Evolutionary conservation across 2,113 vertebrate species (phyloP), one percentile per base, ranked within the genome.

Genomic region (Toxotes jaculatrix): DNA sequence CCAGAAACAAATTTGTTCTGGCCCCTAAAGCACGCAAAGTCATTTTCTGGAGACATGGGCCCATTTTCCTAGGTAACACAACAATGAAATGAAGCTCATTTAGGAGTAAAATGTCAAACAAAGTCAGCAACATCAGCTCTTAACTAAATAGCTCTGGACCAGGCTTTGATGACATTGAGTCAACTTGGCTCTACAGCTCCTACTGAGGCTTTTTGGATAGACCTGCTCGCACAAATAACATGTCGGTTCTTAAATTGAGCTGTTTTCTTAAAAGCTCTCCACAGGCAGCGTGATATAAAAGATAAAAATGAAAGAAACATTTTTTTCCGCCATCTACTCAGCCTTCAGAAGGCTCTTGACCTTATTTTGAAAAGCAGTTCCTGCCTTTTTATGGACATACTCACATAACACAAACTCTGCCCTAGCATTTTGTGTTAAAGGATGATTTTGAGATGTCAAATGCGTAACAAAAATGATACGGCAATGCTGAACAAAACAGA

Each of bases 41-140:
- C 4, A 74, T 89, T 87, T 90, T 86, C 82, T 75, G 74, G 51
- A 78, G 71, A 84, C 77, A 77, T 49, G 31, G 59, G 16, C 27
- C 64, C 34, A 76, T 83, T 85, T 88, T 87, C 71, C 79, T 40
- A 42, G 79, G 71, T 67, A 82, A 89, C 65, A 71, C 31, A 73
- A 87, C 73, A 76, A 82, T 68, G 57, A 82, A 80, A 53, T 74
- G n/a, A 86, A 79, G 69, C 82, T 88, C 73, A 87, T 86, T 88
- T 81, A 55, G 80, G 77, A 85, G 64, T 67, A 64, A 86, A 90
- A 90, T 53, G 80, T 87, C 77, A 92, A 88, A 89, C 66, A 87
- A 82, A 84, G 73, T 84, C 71, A 83, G 82, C 74, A 80, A 53
- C 65, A 80, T 76, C 62, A 79, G 80, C 57, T 84, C 55, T 83